Conservation (phyloP, 92 coral and sea anemone genomes). For the Porites divaricata region DNA sequence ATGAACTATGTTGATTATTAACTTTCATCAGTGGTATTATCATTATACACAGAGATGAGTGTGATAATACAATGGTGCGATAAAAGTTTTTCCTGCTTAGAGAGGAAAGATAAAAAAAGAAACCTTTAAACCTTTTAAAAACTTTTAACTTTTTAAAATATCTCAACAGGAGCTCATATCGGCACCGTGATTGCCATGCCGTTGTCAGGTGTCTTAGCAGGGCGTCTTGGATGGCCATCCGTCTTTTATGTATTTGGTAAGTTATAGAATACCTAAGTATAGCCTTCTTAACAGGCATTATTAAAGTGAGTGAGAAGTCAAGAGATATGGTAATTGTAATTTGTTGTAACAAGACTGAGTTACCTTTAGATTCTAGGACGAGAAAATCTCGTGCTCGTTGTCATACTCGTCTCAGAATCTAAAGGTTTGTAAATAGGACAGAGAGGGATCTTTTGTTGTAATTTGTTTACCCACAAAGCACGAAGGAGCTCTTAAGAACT, state of each 20-base stretch:
- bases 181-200: conserved; percentile 97
- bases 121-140: not conserved
- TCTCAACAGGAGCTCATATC: conserved; percentile 70
- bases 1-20: too few species aligned
- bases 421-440: too few species aligned
- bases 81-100: not conserved
- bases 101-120: not conserved
- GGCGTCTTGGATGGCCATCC: conserved; percentile 86
- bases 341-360: not conserved
- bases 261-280: conserved; percentile 1
- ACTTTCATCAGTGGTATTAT: too few species aligned
- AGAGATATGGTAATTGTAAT: not conserved
- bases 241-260: conserved; percentile 95
- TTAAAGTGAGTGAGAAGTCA: not conserved
- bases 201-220: conserved; percentile 89
- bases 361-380: too few species aligned
- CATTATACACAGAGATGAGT: too few species aligned
- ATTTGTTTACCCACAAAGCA: too few species aligned
- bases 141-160: not conserved
- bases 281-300: not conserved
- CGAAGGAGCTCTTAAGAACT: too few species aligned
- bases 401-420: too few species aligned
- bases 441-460: too few species aligned
- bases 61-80: too few species aligned
- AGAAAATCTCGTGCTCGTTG: too few species aligned